Base-by-base conservation (phyloP, 1,140 invertebrate genomes). In the Drosophila kohkoa region DNA sequence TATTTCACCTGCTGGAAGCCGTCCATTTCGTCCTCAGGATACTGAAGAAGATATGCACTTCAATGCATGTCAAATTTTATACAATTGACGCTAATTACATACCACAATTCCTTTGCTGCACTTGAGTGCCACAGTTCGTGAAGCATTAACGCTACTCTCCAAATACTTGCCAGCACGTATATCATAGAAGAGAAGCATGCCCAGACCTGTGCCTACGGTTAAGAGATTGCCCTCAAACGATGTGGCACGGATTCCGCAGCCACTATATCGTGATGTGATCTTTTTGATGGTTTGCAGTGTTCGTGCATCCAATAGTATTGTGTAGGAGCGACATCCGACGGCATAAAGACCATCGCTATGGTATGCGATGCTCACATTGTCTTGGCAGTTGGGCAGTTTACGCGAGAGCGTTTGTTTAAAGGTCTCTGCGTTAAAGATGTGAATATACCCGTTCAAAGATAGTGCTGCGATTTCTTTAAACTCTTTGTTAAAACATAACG, bases 151-250 rank as follows among this genome's bases (percentile, higher is more conserved):
- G 77, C 96, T 97, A 60, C 96, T 97, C 91, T 99, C 97, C 38
- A 99, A 92, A 93, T 98, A 99, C 93, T 98, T 98, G 55, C 96
- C 96, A 65, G 97, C 97, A 80, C 96, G 95, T 51, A 99, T 93
- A 92, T 99, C 98, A 91, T 98, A 99, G 93, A 99, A 99, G 94
- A 99, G 96, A 1, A 99, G 93, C 92, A 97, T 95, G 52, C 98
- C 98, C 48, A 97, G 94, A 0, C 98, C 98, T 3, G 98, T 99
- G 11, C 98, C 98, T 79, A 99, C 97, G 1, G 98, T 99, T 65
- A 99, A 93, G 76, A 99, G 95, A 85, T 98, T 95, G 0, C 96
- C 96, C 88, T 96, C 95, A 93, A 99, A 99, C 93, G 96, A 97
- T 20, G 98, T 95, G 1, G 98, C 99, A 63, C 98, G 94, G 49